Conservation (phyloP, 2,888 invertebrate genomes). For the Eupithecia centaureata region DNA sequence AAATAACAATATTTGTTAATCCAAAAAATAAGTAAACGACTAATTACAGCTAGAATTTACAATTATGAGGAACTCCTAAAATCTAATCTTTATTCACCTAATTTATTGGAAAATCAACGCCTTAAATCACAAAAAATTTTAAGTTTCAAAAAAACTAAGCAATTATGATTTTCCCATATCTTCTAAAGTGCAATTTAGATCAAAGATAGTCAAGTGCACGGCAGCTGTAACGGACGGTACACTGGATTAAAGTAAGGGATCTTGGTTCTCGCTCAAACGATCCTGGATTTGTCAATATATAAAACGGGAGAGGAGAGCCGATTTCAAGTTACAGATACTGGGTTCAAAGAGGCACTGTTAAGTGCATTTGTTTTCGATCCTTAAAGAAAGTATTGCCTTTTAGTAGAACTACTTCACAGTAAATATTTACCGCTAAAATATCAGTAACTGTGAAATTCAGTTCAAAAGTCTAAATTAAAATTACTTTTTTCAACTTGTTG, state of each 20-base stretch:
- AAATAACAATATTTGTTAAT: too few species aligned
- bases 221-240: constrained; percentile 25
- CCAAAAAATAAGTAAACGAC: too few species aligned
- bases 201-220: constrained; percentile 14
- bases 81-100: too few species aligned
- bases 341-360: constrained; percentile 7
- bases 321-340: constrained; percentile 23
- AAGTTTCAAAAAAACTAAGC: too few species aligned
- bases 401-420: not conserved
- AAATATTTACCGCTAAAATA: too few species aligned
- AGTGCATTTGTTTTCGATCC: constrained; percentile 1
- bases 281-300: constrained; percentile 38
- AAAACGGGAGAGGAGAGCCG: constrained; percentile 15
- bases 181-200: not conserved
- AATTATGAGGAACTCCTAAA: too few species aligned
- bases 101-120: too few species aligned
- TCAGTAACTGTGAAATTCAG: too few species aligned
- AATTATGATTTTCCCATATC: not conserved
- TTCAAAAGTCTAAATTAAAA: too few species aligned
- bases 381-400: not conserved
- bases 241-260: constrained; percentile 31
- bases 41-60: too few species aligned
- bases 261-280: constrained; percentile 28
- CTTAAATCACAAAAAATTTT: too few species aligned
- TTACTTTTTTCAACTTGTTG: too few species aligned